Evolutionary conservation across 2,888 invertebrate genomes (phyloP).

Genomic region (Aphodius granarius): DNA sequence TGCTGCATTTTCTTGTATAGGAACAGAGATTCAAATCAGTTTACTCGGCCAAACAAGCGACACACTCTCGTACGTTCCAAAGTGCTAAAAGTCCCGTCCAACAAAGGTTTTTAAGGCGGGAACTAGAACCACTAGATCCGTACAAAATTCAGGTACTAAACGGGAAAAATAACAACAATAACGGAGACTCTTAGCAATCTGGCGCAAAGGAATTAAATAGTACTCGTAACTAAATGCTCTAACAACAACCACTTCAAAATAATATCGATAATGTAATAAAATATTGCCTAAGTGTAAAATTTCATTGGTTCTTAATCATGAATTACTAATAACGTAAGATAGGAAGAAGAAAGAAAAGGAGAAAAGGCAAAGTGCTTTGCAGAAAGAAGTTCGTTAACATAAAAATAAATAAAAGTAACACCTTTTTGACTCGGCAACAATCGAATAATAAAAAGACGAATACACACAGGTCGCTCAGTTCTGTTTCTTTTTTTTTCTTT

Average conservation of each 20-base stretch:
- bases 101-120: background rate
- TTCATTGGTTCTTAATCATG: background rate
- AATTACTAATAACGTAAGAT: no score
- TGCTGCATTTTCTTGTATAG: conserved; percentile 30
- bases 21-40: conserved; percentile 34
- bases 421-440: background rate
- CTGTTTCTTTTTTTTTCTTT: no score
- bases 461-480: background rate
- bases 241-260: background rate
- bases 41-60: conserved; percentile 22
- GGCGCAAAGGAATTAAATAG: background rate
- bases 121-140: background rate
- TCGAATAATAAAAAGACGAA: background rate
- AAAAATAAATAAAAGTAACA: background rate
- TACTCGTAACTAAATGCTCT: background rate
- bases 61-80: background rate
- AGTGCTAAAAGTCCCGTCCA: background rate
- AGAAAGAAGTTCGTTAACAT: background rate
- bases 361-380: background rate
- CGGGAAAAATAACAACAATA: background rate
- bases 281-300: background rate
- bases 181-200: background rate
- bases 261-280: background rate
- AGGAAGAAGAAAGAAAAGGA: no score
- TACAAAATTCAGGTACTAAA: conserved; percentile 6